Conservation (phyloP, 2,113 vertebrate genomes). For the Pollachius pollachius region DNA sequence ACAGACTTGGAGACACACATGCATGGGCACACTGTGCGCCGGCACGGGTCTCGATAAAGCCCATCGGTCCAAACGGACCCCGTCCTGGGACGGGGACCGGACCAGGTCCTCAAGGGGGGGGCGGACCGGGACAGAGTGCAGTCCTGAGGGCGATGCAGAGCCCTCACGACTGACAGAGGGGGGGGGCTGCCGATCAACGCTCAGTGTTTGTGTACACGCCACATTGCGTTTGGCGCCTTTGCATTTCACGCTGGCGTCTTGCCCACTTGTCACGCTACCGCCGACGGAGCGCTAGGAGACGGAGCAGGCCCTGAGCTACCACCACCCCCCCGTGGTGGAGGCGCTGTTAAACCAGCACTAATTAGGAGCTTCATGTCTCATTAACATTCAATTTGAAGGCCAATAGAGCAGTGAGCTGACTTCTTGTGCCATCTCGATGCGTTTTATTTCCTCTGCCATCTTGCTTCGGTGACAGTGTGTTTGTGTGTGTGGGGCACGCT, state of each 20-base stretch:
- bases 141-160: neutral
- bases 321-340: conserved; percentile 50
- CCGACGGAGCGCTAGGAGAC: conserved; percentile 22
- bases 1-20: no score
- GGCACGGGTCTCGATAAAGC: no score
- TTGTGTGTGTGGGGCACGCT: neutral
- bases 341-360: conserved; percentile 63
- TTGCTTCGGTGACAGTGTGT: neutral
- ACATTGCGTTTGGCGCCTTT: conserved; percentile 45
- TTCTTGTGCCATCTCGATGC: conserved; percentile 28
- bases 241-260: conserved; percentile 49
- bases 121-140: no score
- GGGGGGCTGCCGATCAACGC: conserved; percentile 24
- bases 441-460: conserved; percentile 21
- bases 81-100: no score
- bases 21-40: no score
- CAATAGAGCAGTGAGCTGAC: conserved; percentile 54
- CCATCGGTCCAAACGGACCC: neutral
- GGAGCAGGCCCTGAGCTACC: conserved; percentile 40
- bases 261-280: conserved; percentile 60
- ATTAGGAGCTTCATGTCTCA: conserved; percentile 75
- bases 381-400: conserved; percentile 79
- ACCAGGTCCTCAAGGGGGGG: conserved; percentile 6
- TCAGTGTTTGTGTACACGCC: conserved; percentile 59
- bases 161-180: neutral